phyloP scores from a whole-genome alignment of 2,888 invertebrate species.

The Eupithecia centaureata region DNA sequence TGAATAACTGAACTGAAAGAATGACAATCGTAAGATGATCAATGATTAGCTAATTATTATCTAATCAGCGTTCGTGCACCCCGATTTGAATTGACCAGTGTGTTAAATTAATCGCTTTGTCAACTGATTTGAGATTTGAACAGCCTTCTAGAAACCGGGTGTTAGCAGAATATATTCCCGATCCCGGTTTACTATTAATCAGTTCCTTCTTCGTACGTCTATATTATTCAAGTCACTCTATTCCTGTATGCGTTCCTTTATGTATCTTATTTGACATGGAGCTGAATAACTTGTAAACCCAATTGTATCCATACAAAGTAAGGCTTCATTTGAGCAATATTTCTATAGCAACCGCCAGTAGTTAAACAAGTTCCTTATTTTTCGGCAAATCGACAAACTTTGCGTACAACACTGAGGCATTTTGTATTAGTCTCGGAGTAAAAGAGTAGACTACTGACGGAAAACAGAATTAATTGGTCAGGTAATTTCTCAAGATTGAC shows the following conservation, averaged over 20 bases:
- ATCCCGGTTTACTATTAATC: too few relatives aligned
- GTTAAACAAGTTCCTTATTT: slow-evolving; percentile 44
- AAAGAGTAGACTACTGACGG: slow-evolving; percentile 3
- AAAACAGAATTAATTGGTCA: background rate
- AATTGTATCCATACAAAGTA: slow-evolving; percentile 11
- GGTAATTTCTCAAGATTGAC: background rate
- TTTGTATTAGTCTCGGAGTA: slow-evolving; percentile 27
- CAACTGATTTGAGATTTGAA: too few relatives aligned
- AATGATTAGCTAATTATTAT: too few relatives aligned
- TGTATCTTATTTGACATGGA: background rate
- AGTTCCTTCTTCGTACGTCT: too few relatives aligned
- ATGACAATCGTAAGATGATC: too few relatives aligned
- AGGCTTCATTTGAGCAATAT: slow-evolving; percentile 24
- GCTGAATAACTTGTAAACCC: background rate
- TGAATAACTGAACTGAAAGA: too few relatives aligned
- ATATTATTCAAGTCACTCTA: too few relatives aligned
- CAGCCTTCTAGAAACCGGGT: too few relatives aligned
- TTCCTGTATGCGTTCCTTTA: background rate
- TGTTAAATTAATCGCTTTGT: too few relatives aligned
- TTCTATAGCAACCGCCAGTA: slow-evolving; percentile 42
- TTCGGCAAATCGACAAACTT: slow-evolving; percentile 46
- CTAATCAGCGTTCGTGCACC: too few relatives aligned
- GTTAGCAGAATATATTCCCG: too few relatives aligned
- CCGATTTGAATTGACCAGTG: too few relatives aligned
- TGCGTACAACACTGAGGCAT: slow-evolving; percentile 42